These are phyloP conservation scores for Criorhina ranunculi DNA, from an alignment of 2,888 invertebrate species.

Conservation along the genomic window DNA sequence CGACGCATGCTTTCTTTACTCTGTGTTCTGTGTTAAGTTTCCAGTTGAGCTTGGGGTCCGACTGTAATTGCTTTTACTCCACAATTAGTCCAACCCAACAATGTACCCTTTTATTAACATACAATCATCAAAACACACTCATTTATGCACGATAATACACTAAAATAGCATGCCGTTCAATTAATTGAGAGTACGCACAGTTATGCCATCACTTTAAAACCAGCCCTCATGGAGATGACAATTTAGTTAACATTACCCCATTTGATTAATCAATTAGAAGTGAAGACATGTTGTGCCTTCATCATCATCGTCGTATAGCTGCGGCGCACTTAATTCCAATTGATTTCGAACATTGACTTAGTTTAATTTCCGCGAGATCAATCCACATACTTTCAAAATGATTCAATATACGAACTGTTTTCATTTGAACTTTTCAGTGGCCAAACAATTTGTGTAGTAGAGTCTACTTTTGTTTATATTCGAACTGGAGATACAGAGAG, in stretches of 20 bases:
- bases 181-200: constrained; percentile 14
- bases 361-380: constrained; percentile 6
- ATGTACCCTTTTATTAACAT: too few relatives aligned
- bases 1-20: too few relatives aligned
- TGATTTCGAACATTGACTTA: constrained; percentile 18
- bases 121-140: constrained; percentile 5
- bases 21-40: too few relatives aligned
- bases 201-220: constrained; percentile 20
- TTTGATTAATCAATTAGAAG: constrained; percentile 48
- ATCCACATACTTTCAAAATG: constrained; percentile 11
- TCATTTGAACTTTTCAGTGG: not conserved
- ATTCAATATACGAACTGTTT: constrained; percentile 1
- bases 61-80: too few relatives aligned
- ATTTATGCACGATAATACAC: constrained; percentile 3
- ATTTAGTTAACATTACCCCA: constrained; percentile 36
- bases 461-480: constrained; percentile 1
- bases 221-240: constrained; percentile 33
- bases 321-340: constrained; percentile 19
- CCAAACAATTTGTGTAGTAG: not conserved
- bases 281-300: not conserved
- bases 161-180: constrained; percentile 26
- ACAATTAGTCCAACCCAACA: too few relatives aligned
- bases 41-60: too few relatives aligned
- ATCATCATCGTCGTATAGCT: constrained; percentile 9
- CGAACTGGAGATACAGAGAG: not conserved